Base-by-base conservation (phyloP, 1,140 invertebrate species). In the Drosophila triauraria region DNA sequence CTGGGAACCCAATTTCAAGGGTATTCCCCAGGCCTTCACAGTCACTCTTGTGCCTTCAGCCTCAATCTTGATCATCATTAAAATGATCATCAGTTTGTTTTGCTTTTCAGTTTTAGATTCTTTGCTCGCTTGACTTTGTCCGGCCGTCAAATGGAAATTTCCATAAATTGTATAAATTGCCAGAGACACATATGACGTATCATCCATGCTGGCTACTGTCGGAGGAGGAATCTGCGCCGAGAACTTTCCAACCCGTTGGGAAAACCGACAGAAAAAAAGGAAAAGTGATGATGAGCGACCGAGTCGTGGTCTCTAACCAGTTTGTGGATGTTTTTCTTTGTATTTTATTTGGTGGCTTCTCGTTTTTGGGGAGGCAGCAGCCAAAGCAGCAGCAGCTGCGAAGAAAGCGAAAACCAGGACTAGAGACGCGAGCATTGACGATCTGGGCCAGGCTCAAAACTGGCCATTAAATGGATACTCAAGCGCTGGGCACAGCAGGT, bases 331-430 rank as follows among this genome's bases (percentile, higher is more conserved):
- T 48, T 54, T 40, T 68, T 65, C 40, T 17, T 48, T 50, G 30
- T 32, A 15, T 35, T 53, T 35, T 53, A 23, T 59, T 53, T 65
- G 38, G 56, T 13, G 38, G 23, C 25, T 60, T n/a, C 35, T 27
- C 9, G 10, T 42, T 54, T 59, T 70, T 78, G 27, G 51, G 42
- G 42, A 23, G 43, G 44, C 58, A 20, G 20, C 20, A 20, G 20
- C 20, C 20, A 20, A 20, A 48, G 63, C 7, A n/a, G 53, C 78
- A 72, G 6, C 64, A 44, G 67, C 54, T 67, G 65, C 53, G 50
- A 57, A 59, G 82, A 88, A 88, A 88, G 85, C 85, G 85, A 88
- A 85, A 78, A 85, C 81, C 86, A 88, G 85, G 85, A 88, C 81
- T 51, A 76, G 56, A 67, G 83, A 86, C 78, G 50, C 70, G 56